Evolutionary conservation across 2,113 vertebrate genomes (phyloP).

Genomic region (Pantherophis guttatus): DNA sequence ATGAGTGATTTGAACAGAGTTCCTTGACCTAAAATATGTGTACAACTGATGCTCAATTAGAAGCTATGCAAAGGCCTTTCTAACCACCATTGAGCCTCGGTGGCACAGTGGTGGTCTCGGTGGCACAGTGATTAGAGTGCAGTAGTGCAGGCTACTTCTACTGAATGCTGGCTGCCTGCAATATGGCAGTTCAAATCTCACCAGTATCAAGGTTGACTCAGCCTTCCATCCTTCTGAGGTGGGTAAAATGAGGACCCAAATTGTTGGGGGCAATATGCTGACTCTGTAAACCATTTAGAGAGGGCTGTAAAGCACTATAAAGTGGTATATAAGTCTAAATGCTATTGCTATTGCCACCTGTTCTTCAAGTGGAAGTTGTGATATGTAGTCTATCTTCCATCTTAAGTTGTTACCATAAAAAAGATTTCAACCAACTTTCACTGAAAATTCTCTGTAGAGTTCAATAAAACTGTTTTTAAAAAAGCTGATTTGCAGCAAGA

Average conservation of each 20-base stretch:
- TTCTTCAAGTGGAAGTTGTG: not conserved
- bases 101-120: too few species aligned
- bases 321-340: too few species aligned
- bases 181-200: too few species aligned
- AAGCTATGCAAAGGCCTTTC: not conserved
- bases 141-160: too few species aligned
- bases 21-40: not conserved
- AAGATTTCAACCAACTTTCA: not conserved
- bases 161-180: too few species aligned
- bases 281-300: too few species aligned
- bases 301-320: too few species aligned
- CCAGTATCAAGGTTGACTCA: too few species aligned
- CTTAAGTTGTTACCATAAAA: not conserved
- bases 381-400: not conserved
- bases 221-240: too few species aligned
- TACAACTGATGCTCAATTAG: not conserved
- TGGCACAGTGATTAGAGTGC: too few species aligned
- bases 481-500: not conserved
- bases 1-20: not conserved
- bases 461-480: not conserved
- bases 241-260: too few species aligned
- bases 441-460: not conserved
- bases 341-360: not conserved
- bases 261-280: too few species aligned
- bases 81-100: not conserved